These are phyloP conservation scores for Corynorhinus townsendii DNA, from an alignment of 2,113 vertebrate genomes.

Conservation along the genomic window DNA sequence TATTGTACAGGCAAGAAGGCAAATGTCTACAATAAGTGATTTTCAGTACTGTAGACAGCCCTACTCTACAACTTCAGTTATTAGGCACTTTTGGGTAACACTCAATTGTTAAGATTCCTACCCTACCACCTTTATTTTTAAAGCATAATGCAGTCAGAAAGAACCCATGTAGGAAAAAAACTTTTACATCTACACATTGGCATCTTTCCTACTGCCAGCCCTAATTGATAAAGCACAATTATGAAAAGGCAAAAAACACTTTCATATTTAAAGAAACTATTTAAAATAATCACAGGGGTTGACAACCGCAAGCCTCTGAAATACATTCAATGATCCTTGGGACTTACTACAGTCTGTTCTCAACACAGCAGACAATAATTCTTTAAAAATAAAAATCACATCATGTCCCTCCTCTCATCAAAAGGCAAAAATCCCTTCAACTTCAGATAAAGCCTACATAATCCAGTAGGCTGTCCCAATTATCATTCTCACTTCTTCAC, in stretches of 20 bases:
- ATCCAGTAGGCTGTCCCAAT: not conserved
- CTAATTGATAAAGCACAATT: not conserved
- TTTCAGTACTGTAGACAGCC: not conserved
- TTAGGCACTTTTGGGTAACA: not conserved
- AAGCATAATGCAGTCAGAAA: not conserved
- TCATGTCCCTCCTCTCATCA: not conserved
- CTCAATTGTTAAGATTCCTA: not conserved
- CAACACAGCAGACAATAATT: not conserved
- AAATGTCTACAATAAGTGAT: not conserved
- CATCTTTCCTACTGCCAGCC: not conserved
- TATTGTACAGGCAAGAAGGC: not conserved
- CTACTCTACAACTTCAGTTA: not conserved
- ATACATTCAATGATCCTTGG: not conserved
- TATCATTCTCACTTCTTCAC: not conserved
- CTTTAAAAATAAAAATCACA: conserved; percentile 11
- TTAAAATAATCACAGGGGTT: not conserved
- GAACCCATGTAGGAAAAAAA: not conserved
- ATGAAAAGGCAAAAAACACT: not conserved
- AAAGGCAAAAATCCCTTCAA: not conserved
- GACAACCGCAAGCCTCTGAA: not conserved
- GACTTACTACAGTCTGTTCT: not conserved
- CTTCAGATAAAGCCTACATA: not conserved
- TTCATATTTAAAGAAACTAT: not conserved
- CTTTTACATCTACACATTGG: not conserved
- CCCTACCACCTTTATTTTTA: not conserved